Conservation (phyloP, 1,140 invertebrate species). For the Anoplolepis gracilipes region DNA sequence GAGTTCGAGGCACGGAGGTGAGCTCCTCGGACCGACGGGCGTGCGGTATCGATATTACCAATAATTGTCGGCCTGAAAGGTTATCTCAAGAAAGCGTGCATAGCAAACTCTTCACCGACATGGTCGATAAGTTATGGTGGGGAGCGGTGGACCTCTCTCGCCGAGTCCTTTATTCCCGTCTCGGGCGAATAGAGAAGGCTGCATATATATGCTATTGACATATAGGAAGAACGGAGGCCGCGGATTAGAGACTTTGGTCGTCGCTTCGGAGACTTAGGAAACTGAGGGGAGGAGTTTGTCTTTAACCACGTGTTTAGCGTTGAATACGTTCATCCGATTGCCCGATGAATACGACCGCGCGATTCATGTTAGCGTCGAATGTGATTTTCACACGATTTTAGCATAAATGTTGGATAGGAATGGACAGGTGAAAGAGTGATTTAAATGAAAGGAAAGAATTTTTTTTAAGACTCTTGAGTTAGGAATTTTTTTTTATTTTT, state of each 20-base stretch:
- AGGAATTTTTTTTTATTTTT: too few relatives aligned
- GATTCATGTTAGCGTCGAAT: background rate
- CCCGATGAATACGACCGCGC: background rate
- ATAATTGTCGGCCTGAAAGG: slow-evolving; percentile 83
- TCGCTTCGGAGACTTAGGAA: slow-evolving; percentile 10
- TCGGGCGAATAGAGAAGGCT: background rate
- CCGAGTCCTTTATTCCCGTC: slow-evolving; percentile 44
- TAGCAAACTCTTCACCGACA: slow-evolving; percentile 76
- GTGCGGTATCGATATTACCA: slow-evolving; percentile 82
- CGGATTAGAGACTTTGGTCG: background rate
- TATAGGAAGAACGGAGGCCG: slow-evolving; percentile 17
- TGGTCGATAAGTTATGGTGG: slow-evolving; percentile 77
- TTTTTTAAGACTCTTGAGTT: too few relatives aligned
- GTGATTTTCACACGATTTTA: background rate
- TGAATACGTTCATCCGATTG: background rate
- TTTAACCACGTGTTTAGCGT: slow-evolving; percentile 3
- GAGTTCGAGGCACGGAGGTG: slow-evolving; percentile 75
- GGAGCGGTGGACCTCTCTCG: slow-evolving; percentile 35
- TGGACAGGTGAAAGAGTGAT: background rate
- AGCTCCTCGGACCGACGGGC: slow-evolving; percentile 72
- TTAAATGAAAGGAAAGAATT: background rate
- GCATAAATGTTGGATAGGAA: background rate
- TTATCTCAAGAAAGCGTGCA: slow-evolving; percentile 80
- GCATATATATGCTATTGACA: slow-evolving; percentile 1
- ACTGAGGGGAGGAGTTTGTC: background rate